Percentiles rank a stretch among this genome's conserved stretches.
Evolutionary conservation across 2,888 invertebrate species (phyloP).

Genomic region (Chrysolina oricalcia): DNA sequence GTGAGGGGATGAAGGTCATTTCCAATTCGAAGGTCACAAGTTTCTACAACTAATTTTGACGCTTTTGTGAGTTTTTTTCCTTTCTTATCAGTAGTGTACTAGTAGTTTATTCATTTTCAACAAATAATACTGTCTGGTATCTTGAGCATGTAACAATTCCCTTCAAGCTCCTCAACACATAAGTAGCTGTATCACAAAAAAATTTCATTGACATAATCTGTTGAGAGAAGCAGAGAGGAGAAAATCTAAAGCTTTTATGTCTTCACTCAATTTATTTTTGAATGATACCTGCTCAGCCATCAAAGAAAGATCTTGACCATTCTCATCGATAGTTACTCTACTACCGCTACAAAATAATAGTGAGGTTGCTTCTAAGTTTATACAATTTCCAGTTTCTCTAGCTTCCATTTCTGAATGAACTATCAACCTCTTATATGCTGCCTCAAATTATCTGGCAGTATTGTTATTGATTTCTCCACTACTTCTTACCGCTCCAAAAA

Average conservation of each 20-base stretch:
- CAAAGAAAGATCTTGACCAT: constrained; percentile 9
- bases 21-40: no score
- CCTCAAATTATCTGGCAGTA: no score
- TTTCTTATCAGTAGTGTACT: background rate
- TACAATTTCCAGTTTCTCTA: no score
- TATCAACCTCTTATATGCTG: no score
- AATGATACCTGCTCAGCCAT: background rate
- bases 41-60: background rate
- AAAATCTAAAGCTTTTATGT: background rate
- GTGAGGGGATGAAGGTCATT: no score
- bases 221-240: constrained; percentile 32
- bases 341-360: no score
- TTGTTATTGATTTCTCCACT: no score
- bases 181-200: no score
- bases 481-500: no score
- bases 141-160: background rate
- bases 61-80: background rate
- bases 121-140: background rate
- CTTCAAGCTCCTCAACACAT: constrained; percentile 1
- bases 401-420: no score
- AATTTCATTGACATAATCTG: constrained; percentile 36
- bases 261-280: constrained; percentile 7
- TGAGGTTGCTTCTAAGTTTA: no score
- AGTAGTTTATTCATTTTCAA: constrained; percentile 7
- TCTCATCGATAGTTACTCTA: constrained; percentile 11